These are phyloP conservation scores for Porphyrio hochstetteri DNA, from an alignment of 2,113 vertebrate species.

Conservation along the genomic window DNA sequence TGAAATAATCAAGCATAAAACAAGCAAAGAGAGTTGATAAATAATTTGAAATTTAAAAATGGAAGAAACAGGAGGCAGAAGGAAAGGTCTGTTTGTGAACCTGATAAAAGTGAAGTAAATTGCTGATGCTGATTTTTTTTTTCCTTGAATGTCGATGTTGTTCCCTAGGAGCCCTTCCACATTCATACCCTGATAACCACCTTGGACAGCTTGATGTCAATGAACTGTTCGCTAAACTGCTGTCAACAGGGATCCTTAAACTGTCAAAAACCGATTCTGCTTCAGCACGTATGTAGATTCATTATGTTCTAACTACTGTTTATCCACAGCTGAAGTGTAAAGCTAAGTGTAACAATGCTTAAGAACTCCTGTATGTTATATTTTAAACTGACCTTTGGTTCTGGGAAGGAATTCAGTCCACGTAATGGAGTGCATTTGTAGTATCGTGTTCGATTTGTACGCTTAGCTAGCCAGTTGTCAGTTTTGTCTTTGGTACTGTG, in stretches of 20 bases:
- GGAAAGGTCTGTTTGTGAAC: background rate
- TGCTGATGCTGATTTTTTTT: background rate
- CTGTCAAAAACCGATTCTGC: constrained; percentile 77
- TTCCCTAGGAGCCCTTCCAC: constrained; percentile 66
- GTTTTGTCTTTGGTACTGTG: background rate
- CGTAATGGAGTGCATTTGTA: background rate
- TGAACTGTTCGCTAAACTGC: constrained; percentile 90
- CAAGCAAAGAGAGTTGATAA: background rate
- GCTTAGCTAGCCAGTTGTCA: background rate
- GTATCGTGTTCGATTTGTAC: background rate
- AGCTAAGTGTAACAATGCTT: background rate
- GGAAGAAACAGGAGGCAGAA: background rate
- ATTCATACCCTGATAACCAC: constrained; percentile 89
- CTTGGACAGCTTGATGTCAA: constrained; percentile 96
- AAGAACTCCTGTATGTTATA: background rate
- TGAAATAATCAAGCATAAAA: background rate
- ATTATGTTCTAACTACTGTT: background rate
- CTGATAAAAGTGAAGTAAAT: background rate
- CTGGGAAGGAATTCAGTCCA: background rate
- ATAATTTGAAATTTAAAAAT: background rate
- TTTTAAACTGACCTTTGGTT: background rate
- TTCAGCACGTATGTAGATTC: constrained; percentile 68
- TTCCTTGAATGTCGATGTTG: background rate
- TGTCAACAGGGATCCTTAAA: constrained; percentile 92
- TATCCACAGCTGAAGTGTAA: background rate